Percentiles rank a stretch among this genome's conserved stretches.
These are phyloP conservation scores for Tipula helvola DNA, from an alignment of 2,888 invertebrate species.

Conservation along the genomic window DNA sequence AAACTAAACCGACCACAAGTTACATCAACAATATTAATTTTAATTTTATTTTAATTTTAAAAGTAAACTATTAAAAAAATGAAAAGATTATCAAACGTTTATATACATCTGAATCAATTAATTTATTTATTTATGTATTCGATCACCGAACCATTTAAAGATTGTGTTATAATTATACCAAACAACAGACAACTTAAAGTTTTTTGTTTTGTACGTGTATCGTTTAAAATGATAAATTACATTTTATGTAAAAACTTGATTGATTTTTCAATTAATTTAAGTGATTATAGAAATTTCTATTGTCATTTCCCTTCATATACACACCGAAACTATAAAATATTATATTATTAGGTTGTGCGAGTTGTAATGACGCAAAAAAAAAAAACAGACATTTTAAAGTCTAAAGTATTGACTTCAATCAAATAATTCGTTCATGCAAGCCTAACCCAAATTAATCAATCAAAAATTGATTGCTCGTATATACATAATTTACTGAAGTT, in stretches of 20 bases:
- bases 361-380: neutral
- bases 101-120: neutral
- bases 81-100: neutral
- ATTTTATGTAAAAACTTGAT: neutral
- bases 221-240: neutral
- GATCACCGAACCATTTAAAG: neutral
- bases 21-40: neutral
- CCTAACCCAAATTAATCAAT: neutral
- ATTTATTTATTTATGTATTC: neutral
- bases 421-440: neutral
- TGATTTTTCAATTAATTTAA: conserved; percentile 4
- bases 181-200: neutral
- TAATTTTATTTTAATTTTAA: neutral
- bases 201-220: neutral
- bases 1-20: neutral
- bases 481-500: neutral
- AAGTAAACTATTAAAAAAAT: neutral
- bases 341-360: neutral
- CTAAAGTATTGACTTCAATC: neutral
- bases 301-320: neutral
- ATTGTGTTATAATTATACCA: neutral
- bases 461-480: no score
- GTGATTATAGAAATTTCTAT: neutral
- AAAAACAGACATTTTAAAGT: neutral
- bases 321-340: neutral